phyloP scores from a whole-genome alignment of 2,888 invertebrate genomes.

The Oscheius sp. region DNA sequence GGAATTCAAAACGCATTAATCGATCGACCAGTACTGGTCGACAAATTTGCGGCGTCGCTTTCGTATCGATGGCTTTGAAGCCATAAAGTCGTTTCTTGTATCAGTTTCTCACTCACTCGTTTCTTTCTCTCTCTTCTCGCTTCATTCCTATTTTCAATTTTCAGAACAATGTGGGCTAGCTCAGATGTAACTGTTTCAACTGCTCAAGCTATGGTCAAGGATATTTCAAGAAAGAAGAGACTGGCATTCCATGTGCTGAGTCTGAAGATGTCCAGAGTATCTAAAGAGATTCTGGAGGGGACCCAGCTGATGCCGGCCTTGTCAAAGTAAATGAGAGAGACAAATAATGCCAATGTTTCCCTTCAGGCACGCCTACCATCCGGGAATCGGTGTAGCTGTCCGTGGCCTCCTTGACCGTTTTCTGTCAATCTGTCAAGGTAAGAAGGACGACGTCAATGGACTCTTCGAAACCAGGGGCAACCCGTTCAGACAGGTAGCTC shows the following conservation, averaged over 20 bases:
- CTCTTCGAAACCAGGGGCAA: not conserved
- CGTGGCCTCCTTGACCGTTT: slow-evolving; percentile 1
- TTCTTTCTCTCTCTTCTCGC: not conserved
- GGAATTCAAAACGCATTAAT: not conserved
- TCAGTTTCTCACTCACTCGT: too few relatives aligned
- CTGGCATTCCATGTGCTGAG: slow-evolving; percentile 20
- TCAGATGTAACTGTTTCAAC: not conserved
- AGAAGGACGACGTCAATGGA: not conserved
- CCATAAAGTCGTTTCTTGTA: not conserved
- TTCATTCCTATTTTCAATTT: not conserved
- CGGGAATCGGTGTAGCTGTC: not conserved
- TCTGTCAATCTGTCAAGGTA: not conserved
- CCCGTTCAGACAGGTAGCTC: slow-evolving; percentile 9
- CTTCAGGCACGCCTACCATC: slow-evolving; percentile 5
- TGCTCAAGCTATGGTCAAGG: not conserved
- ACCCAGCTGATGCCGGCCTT: not conserved
- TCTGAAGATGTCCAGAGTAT: slow-evolving; percentile 4
- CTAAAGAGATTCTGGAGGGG: not conserved
- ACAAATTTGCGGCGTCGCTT: not conserved
- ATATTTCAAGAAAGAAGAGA: not conserved
- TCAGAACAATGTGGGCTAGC: slow-evolving; percentile 3
- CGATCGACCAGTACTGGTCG: not conserved
- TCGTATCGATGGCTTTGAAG: not conserved
- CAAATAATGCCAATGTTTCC: not conserved
- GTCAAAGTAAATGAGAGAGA: not conserved